Conservation (phyloP, 2,797 vertebrate species). For the Spea hammondii region DNA sequence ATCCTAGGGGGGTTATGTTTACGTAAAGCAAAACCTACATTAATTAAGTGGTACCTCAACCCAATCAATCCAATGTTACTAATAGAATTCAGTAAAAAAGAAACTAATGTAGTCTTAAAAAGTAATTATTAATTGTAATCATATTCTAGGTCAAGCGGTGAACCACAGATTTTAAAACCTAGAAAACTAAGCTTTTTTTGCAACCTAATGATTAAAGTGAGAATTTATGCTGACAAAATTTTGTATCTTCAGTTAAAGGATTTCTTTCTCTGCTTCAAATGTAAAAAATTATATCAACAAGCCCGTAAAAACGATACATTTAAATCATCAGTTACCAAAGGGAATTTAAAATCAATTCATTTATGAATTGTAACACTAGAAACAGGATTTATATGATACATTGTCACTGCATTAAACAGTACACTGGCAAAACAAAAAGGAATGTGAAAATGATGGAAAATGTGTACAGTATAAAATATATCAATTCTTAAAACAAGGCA, state of each 20-base stretch:
- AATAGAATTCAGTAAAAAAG: too few species aligned
- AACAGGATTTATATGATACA: constrained; percentile 28
- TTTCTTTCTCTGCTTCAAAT: background rate
- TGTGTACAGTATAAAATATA: background rate
- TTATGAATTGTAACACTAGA: constrained; percentile 11
- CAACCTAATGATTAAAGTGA: background rate
- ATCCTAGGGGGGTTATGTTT: too few species aligned
- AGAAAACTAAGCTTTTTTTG: background rate
- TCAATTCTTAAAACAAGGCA: constrained; percentile 17
- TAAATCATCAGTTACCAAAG: constrained; percentile 17
- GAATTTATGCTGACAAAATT: constrained; percentile 4
- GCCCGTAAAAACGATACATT: constrained; percentile 19
- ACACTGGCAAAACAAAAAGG: constrained; percentile 11
- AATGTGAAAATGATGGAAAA: constrained; percentile 23
- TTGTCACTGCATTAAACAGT: constrained; percentile 1
- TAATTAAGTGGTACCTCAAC: too few species aligned
- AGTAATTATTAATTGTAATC: background rate
- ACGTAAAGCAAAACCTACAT: too few species aligned
- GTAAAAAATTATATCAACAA: constrained; percentile 27
- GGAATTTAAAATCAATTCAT: constrained; percentile 16
- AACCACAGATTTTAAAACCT: background rate
- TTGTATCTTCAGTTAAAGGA: background rate
- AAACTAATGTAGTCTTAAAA: too few species aligned
- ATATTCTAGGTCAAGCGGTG: background rate
- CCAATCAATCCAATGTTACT: too few species aligned